Conservation (phyloP, 2,797 vertebrate species). For the Parambassis ranga region DNA sequence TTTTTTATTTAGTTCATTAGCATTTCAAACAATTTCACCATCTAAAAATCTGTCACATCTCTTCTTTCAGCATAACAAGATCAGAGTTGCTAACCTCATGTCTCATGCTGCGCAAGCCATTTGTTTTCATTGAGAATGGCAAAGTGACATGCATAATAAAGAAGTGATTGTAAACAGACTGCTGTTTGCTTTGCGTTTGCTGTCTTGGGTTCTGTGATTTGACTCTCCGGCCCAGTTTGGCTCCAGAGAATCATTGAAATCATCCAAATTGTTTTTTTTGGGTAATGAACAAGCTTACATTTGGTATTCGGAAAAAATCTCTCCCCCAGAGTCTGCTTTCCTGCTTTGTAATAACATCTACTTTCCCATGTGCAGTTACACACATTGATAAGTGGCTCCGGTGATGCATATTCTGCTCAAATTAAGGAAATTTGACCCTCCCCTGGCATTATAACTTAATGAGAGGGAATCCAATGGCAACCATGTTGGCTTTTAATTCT, state of each 20-base stretch:
- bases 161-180: constrained; percentile 35
- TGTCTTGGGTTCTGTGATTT: constrained; percentile 19
- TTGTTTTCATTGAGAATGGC: constrained; percentile 59
- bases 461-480: not conserved
- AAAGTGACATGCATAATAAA: constrained; percentile 60
- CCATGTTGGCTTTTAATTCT: not conserved
- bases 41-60: constrained; percentile 60
- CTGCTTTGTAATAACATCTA: not conserved
- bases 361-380: not conserved
- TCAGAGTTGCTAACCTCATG: constrained; percentile 49
- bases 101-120: constrained; percentile 57
- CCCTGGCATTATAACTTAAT: not conserved
- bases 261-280: constrained; percentile 19
- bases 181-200: constrained; percentile 15
- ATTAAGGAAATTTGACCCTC: no score
- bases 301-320: not conserved
- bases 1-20: constrained; percentile 43
- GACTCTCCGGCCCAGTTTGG: constrained; percentile 12
- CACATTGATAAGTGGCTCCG: not conserved
- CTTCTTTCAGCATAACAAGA: constrained; percentile 53
- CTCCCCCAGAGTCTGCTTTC: not conserved
- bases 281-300: constrained; percentile 19
- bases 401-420: not conserved
- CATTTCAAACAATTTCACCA: constrained; percentile 67
- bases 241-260: constrained; percentile 3